A percentile compares a stretch with the other conserved stretches of the same genome.
phyloP scores from a whole-genome alignment of 1,140 invertebrate genomes.

The Tetragonula clypearis region DNA sequence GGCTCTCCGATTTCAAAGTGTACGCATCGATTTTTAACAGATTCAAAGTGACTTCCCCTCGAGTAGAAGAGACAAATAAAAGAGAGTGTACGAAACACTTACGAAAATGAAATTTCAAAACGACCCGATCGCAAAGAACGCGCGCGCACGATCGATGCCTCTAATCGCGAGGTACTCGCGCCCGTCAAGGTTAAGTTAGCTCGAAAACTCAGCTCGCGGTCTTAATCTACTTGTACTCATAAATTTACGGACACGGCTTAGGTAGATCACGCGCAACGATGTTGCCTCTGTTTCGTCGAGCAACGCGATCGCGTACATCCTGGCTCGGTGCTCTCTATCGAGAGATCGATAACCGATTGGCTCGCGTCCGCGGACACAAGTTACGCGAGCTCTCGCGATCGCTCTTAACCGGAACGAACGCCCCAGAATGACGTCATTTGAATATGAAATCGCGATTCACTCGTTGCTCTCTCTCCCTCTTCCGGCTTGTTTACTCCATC shows the following conservation, averaged over 20 bases:
- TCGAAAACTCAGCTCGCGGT: constrained; percentile 22
- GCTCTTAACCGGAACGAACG: constrained; percentile 32
- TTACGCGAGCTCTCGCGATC: constrained; percentile 15
- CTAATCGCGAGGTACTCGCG: constrained; percentile 52
- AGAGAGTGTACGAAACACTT: too few species aligned
- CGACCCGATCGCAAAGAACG: background rate
- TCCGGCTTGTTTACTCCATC: constrained; percentile 2
- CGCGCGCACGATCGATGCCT: constrained; percentile 32
- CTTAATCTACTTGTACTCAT: constrained; percentile 48
- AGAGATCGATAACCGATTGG: constrained; percentile 62
- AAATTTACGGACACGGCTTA: constrained; percentile 58
- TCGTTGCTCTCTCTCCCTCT: background rate
- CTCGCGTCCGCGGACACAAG: constrained; percentile 17
- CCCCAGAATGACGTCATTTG: constrained; percentile 39
- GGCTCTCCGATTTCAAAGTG: too few species aligned
- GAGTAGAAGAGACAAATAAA: too few species aligned
- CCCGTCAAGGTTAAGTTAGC: constrained; percentile 51
- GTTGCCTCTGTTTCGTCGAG: constrained; percentile 32
- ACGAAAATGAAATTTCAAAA: too few species aligned
- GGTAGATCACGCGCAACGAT: constrained; percentile 60
- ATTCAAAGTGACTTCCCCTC: too few species aligned
- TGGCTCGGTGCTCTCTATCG: constrained; percentile 2
- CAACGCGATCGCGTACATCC: constrained; percentile 14
- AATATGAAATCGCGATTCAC: constrained; percentile 25
- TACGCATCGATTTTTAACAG: too few species aligned